Evolutionary conservation across 2,888 invertebrate species (phyloP).

Genomic region (Clanis bilineata): DNA sequence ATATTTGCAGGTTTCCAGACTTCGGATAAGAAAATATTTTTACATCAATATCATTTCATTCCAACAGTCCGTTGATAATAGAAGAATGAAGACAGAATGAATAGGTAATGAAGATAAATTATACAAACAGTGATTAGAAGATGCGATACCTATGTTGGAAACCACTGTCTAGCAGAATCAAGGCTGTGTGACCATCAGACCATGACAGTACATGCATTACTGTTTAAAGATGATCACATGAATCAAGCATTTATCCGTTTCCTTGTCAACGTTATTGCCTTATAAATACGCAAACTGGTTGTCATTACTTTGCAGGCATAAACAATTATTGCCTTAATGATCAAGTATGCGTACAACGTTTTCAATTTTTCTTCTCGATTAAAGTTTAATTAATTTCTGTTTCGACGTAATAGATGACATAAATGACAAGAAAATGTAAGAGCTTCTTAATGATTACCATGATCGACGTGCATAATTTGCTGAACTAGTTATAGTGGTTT

Average conservation of each 20-base stretch:
- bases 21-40: too few species aligned
- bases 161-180: neutral
- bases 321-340: neutral
- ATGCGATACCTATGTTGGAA: neutral
- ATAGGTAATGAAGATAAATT: too few species aligned
- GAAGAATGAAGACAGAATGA: too few species aligned
- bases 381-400: neutral
- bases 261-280: neutral
- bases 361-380: neutral
- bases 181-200: neutral
- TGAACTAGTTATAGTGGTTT: too few species aligned
- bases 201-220: constrained; percentile 1
- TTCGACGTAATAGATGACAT: too few species aligned
- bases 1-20: too few species aligned
- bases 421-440: too few species aligned
- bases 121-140: neutral
- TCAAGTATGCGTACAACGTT: neutral
- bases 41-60: too few species aligned
- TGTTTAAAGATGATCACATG: constrained; percentile 2
- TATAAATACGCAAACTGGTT: neutral
- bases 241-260: neutral
- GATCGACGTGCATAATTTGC: too few species aligned
- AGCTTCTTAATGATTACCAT: too few species aligned
- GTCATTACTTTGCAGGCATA: neutral
- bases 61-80: too few species aligned